phyloP scores from a whole-genome alignment of 2,113 vertebrate genomes.

The Butorides virescens region DNA sequence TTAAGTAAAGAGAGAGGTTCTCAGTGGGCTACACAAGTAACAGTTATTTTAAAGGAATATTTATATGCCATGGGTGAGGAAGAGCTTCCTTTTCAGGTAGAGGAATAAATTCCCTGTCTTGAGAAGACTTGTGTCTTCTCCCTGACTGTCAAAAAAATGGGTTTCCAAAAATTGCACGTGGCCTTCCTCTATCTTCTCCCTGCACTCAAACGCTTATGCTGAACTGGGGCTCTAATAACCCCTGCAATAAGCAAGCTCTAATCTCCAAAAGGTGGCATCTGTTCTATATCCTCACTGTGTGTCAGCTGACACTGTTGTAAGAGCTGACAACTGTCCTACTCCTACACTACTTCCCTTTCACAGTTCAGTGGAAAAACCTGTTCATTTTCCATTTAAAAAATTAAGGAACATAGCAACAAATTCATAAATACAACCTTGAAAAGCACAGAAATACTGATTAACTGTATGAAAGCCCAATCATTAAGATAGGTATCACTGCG shows the following conservation, averaged over 20 bases:
- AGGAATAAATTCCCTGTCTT: neutral
- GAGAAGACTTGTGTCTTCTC: neutral
- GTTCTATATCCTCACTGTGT: neutral
- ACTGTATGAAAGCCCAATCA: neutral
- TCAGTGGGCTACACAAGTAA: neutral
- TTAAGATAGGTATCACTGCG: neutral
- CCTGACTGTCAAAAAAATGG: rapidly evolving
- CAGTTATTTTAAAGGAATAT: neutral
- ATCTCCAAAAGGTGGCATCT: neutral
- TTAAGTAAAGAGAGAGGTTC: neutral
- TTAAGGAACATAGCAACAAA: neutral
- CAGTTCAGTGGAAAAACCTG: neutral
- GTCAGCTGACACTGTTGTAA: neutral
- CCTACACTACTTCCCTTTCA: neutral
- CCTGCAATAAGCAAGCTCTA: neutral
- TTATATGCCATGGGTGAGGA: neutral
- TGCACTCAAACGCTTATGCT: neutral
- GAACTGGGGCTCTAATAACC: neutral
- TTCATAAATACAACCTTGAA: neutral
- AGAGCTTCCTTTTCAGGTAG: neutral
- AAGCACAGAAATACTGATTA: neutral
- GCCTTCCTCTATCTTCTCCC: neutral
- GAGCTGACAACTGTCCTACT: neutral
- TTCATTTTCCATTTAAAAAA: neutral
- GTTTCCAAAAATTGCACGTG: neutral